Evolutionary conservation across 1,140 invertebrate genomes (phyloP), one percentile per base, ranked within the genome.

Genomic region (Zaprionus ghesquierei): DNA sequence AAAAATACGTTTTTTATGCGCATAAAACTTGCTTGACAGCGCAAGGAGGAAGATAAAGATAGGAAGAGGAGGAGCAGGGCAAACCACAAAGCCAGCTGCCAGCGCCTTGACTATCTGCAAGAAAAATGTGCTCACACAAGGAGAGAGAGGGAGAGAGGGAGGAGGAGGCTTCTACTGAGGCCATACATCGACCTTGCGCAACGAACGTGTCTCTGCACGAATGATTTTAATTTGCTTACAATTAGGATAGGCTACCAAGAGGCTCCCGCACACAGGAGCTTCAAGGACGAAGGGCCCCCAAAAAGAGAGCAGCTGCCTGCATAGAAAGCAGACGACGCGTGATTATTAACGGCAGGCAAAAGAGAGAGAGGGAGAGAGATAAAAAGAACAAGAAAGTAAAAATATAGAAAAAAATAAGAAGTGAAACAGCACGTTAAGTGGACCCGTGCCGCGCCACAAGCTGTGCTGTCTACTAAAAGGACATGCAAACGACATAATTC

Each of bases 401-500:
- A 38, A 35, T 44, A 18, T 44, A 41, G 2, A 20, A 49, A 6
- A 50, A 55, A 56, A 38, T 1, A n/a, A 12, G 25, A 25, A 20
- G 33, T 44, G 56, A 33, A 51, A 38, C 56, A 41, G 54, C 29
- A 60, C n/a, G n/a, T 64, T 81, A 79, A 85, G 77, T 80, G 77
- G 65, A 38, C n/a, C n/a, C n/a, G n/a, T n/a, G n/a, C n/a, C n/a
- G n/a, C n/a, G n/a, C 58, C 73, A 64, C 69, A 74, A 69, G 70
- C 75, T 74, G 63, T 33, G 70, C 53, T 56, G 59, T 66, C 68
- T 51, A 20, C 75, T 31, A n/a, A 68, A 64, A 70, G 70, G 50
- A 53, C 75, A 81, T 78, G 70, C 65, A 66, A 77, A 74, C 81
- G 69, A 78, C 70, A 81, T 85, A 74, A 77, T 80, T 82, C 73